Evolutionary conservation across 2,888 invertebrate species (phyloP).

Genomic region (Eupithecia subfuscata): DNA sequence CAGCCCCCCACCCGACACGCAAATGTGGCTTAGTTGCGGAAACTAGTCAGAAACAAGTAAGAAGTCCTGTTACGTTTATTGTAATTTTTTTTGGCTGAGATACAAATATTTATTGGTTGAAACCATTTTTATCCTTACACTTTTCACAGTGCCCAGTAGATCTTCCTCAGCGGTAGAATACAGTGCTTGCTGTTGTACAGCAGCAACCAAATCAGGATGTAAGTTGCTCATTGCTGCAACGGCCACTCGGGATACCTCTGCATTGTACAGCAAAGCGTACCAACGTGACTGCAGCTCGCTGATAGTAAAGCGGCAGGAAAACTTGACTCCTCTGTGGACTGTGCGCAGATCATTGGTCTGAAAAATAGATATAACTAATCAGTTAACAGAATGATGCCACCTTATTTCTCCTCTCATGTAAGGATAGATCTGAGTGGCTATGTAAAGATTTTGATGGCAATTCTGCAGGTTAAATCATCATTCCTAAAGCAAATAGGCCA

Average conservation of each 20-base stretch:
- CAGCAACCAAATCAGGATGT: conserved; percentile 94
- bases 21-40: too few species aligned
- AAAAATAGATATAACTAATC: conserved; percentile 11
- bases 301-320: conserved; percentile 97
- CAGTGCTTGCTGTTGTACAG: conserved; percentile 94
- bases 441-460: not conserved
- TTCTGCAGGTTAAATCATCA: too few species aligned
- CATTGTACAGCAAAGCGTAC: conserved; percentile 97
- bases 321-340: conserved; percentile 96
- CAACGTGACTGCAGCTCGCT: conserved; percentile 97
- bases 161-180: conserved; percentile 96
- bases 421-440: not conserved
- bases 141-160: conserved; percentile 90
- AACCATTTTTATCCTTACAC: conserved; percentile 66
- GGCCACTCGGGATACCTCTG: conserved; percentile 95
- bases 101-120: not conserved
- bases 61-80: not conserved
- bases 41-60: too few species aligned
- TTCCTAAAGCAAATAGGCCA: too few species aligned
- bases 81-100: not conserved
- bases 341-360: conserved; percentile 90
- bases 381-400: not conserved
- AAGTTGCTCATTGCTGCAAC: conserved; percentile 96
- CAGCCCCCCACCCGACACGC: too few species aligned
- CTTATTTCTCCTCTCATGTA: not conserved